Evolutionary conservation across 2,113 vertebrate genomes (phyloP).

Genomic region (Bubo bubo): DNA sequence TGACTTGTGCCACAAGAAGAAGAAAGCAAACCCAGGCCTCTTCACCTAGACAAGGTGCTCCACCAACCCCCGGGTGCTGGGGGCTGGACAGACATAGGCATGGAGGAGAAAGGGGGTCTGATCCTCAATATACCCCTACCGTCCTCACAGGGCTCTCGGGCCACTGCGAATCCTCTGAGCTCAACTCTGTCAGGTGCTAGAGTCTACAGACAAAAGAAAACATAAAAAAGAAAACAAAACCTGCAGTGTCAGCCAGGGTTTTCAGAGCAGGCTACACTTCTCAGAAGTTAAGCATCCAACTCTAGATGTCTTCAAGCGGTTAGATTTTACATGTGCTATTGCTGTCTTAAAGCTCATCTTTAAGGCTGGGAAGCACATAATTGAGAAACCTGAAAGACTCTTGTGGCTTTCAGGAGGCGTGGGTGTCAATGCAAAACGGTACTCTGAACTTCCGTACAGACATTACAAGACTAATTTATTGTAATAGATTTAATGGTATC

Average conservation of each 20-base stretch:
- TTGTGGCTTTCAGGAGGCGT: background rate
- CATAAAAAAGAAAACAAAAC: background rate
- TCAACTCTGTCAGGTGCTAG: background rate
- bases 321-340: background rate
- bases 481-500: background rate
- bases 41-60: background rate
- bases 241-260: background rate
- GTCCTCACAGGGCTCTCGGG: background rate
- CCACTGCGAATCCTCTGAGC: background rate
- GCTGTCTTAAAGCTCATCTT: background rate
- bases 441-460: background rate
- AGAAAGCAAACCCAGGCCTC: background rate
- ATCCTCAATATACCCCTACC: background rate
- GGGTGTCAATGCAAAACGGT: background rate
- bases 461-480: background rate
- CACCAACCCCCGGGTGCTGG: background rate
- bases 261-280: background rate
- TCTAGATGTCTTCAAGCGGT: accelerated
- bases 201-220: background rate
- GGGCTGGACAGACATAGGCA: accelerated
- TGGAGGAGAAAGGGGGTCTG: background rate
- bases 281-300: background rate
- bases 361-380: background rate
- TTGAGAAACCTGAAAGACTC: background rate
- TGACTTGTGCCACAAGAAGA: background rate